Evolutionary conservation across 2,797 vertebrate genomes (phyloP).

Genomic region (Cheracebus regulus): DNA sequence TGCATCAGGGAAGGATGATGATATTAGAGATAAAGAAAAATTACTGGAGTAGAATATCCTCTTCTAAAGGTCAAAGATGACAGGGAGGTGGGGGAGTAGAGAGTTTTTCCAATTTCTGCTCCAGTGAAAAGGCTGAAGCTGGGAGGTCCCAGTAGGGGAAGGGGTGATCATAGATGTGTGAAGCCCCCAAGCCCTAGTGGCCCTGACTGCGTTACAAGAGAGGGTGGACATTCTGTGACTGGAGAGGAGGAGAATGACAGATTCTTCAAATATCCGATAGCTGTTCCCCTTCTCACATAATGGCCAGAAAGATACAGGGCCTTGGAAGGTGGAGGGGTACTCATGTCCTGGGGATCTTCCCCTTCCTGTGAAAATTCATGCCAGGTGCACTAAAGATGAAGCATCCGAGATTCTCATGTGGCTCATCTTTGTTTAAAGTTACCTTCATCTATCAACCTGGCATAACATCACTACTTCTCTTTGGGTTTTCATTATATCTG

Average conservation of each 20-base stretch:
- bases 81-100: neutral
- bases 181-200: neutral
- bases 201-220: neutral
- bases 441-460: neutral
- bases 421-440: neutral
- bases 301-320: neutral
- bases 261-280: neutral
- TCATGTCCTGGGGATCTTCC: neutral
- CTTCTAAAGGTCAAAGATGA: constrained; percentile 9
- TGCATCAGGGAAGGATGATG: neutral
- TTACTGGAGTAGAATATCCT: neutral
- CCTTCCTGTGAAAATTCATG: neutral
- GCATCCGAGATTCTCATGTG: neutral
- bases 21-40: neutral
- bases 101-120: neutral
- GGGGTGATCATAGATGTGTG: neutral
- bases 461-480: neutral
- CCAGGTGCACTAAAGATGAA: neutral
- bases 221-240: neutral
- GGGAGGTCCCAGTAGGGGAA: neutral
- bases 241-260: neutral
- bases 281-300: neutral
- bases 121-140: neutral
- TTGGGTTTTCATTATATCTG: neutral
- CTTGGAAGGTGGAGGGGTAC: neutral